Evolutionary conservation across 30 jellyfish, hydroid and myxozoan genomes (phyloP).

Genomic region (Turritopsis dohrnii): DNA sequence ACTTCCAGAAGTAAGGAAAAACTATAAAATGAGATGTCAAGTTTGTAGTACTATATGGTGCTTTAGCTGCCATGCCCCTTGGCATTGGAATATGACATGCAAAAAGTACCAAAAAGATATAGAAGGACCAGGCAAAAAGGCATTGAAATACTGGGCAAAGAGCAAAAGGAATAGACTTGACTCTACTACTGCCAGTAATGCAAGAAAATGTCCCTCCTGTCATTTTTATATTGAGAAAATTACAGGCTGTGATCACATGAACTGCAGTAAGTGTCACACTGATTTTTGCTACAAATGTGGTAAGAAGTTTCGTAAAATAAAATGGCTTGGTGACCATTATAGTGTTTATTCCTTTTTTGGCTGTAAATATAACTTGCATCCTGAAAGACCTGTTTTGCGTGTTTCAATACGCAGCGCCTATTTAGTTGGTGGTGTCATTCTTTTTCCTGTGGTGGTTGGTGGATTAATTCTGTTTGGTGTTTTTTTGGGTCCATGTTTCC

Average conservation of each 20-base stretch:
- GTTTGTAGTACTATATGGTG: slow-evolving; percentile 67
- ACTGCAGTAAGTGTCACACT: slow-evolving; percentile 69
- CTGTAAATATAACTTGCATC: slow-evolving; percentile 54
- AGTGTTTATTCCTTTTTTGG: slow-evolving; percentile 64
- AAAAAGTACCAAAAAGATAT: slow-evolving; percentile 54
- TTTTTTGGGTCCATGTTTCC: neutral
- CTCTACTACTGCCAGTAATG: slow-evolving; percentile 48
- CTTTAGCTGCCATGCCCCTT: slow-evolving; percentile 74
- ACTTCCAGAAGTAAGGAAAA: slow-evolving; percentile 29
- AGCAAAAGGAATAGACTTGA: slow-evolving; percentile 17
- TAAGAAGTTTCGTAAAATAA: slow-evolving; percentile 40
- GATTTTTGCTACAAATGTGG: slow-evolving; percentile 86
- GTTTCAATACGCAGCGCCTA: slow-evolving; percentile 49
- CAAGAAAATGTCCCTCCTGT: slow-evolving; percentile 78
- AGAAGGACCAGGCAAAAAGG: slow-evolving; percentile 58
- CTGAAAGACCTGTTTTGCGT: slow-evolving; percentile 53
- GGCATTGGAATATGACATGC: slow-evolving; percentile 77
- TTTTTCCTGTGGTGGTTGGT: slow-evolving; percentile 35
- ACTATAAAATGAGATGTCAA: slow-evolving; percentile 42
- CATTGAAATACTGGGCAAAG: slow-evolving; percentile 81
- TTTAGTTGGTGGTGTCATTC: slow-evolving; percentile 29
- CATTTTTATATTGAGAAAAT: slow-evolving; percentile 65
- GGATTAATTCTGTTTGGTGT: slow-evolving; percentile 37
- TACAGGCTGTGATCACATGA: slow-evolving; percentile 87
- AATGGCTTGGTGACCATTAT: slow-evolving; percentile 68